Percentiles rank a stretch among this genome's conserved stretches.
These are phyloP conservation scores for Lycocorax pyrrhopterus DNA, from an alignment of 2,113 vertebrate genomes.

Conservation along the genomic window DNA sequence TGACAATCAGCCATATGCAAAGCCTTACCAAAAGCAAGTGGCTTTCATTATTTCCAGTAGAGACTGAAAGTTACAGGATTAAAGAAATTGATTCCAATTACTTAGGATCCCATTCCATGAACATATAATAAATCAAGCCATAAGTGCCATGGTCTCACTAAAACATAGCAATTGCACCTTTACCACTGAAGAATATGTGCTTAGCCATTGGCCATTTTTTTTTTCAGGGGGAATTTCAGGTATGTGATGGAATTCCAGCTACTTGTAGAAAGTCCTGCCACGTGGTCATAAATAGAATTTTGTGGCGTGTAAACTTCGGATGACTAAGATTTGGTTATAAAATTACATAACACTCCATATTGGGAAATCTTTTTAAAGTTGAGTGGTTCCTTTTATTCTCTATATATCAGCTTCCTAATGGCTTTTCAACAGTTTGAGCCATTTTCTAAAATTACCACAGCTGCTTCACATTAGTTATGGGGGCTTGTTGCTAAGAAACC, in stretches of 20 bases:
- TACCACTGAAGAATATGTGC: neutral
- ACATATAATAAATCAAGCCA: constrained; percentile 36
- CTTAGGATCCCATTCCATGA: constrained; percentile 20
- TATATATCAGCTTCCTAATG: constrained; percentile 78
- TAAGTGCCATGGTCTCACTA: neutral
- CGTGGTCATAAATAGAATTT: constrained; percentile 70
- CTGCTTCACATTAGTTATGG: constrained; percentile 75
- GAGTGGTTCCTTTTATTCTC: constrained; percentile 78
- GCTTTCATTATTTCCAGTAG: constrained; percentile 61
- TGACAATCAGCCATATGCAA: neutral
- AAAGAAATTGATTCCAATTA: constrained; percentile 64
- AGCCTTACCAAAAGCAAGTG: constrained; percentile 41
- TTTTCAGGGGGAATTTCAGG: constrained; percentile 60
- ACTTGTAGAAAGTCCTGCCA: constrained; percentile 57
- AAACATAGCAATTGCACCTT: neutral
- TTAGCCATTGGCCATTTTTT: constrained; percentile 2
- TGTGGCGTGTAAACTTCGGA: constrained; percentile 67
- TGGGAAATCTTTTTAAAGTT: constrained; percentile 73
- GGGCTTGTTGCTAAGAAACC: constrained; percentile 68
- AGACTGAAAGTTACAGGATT: constrained; percentile 32
- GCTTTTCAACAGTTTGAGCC: constrained; percentile 77
- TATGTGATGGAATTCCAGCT: constrained; percentile 62
- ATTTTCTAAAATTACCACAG: constrained; percentile 76
- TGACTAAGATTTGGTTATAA: constrained; percentile 74
- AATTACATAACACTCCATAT: constrained; percentile 71